Conservation (phyloP, 2,113 vertebrate species). For the Mirounga angustirostris region DNA sequence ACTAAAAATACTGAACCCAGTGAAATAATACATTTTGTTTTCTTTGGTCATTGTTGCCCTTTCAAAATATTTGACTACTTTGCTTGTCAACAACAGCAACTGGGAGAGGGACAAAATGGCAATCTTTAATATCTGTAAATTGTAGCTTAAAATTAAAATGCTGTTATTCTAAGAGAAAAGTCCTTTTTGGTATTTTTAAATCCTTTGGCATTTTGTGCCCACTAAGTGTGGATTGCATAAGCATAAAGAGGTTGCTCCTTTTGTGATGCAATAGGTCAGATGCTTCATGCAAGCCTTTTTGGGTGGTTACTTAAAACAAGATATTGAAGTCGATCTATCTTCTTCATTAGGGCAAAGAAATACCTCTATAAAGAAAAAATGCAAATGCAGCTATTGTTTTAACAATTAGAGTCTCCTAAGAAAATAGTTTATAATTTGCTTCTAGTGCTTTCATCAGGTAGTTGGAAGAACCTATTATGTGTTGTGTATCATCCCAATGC, state of each 20-base stretch:
- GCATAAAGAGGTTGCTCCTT: neutral
- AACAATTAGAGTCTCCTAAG: neutral
- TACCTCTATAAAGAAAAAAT: neutral
- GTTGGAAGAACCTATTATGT: neutral
- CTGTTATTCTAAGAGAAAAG: neutral
- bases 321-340: neutral
- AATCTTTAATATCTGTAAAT: slow-evolving; percentile 44
- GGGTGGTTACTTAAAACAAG: neutral
- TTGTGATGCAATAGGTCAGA: neutral
- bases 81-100: neutral
- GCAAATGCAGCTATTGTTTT: neutral
- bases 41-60: slow-evolving; percentile 27
- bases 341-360: slow-evolving; percentile 43
- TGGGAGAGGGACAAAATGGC: neutral
- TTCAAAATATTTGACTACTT: slow-evolving; percentile 58
- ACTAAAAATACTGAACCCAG: neutral
- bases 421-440: slow-evolving; percentile 1
- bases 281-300: neutral
- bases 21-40: slow-evolving; percentile 46
- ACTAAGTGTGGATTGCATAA: neutral
- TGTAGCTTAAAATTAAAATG: slow-evolving; percentile 53
- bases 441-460: neutral
- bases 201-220: slow-evolving; percentile 7
- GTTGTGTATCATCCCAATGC: too few relatives aligned
- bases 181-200: slow-evolving; percentile 54